These are phyloP conservation scores for Tympanoctomys barrerae DNA, from an alignment of 2,797 vertebrate species.

Conservation along the genomic window DNA sequence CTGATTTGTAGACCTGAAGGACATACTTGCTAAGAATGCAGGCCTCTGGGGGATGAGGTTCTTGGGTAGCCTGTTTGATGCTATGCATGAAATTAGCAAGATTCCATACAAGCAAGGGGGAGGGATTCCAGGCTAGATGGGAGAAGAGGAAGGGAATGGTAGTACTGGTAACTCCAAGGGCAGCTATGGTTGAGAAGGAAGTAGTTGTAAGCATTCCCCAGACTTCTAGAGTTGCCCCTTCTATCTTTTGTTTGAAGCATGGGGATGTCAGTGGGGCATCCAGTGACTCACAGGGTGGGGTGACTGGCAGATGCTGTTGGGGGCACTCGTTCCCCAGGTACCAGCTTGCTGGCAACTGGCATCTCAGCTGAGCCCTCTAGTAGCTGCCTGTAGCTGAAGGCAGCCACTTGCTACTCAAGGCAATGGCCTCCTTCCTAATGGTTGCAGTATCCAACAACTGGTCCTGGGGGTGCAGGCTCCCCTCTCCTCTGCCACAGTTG, in stretches of 20 bases:
- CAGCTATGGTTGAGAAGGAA: neutral
- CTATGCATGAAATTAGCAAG: neutral
- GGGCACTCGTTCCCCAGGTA: rapidly evolving
- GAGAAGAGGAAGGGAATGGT: neutral
- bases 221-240: neutral
- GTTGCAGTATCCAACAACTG: neutral
- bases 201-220: neutral
- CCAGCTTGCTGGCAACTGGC: neutral
- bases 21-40: neutral
- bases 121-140: rapidly evolving
- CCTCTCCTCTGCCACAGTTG: neutral
- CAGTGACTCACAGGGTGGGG: neutral
- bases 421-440: neutral
- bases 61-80: neutral
- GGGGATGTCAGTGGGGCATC: neutral
- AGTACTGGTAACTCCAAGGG: neutral
- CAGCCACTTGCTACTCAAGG: neutral
- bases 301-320: rapidly evolving
- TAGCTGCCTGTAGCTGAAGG: neutral
- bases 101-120: rapidly evolving
- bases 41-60: rapidly evolving
- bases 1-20: neutral
- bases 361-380: neutral
- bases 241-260: neutral
- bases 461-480: neutral